Conservation (phyloP, 2,113 vertebrate genomes). For the Bos javanicus region DNA sequence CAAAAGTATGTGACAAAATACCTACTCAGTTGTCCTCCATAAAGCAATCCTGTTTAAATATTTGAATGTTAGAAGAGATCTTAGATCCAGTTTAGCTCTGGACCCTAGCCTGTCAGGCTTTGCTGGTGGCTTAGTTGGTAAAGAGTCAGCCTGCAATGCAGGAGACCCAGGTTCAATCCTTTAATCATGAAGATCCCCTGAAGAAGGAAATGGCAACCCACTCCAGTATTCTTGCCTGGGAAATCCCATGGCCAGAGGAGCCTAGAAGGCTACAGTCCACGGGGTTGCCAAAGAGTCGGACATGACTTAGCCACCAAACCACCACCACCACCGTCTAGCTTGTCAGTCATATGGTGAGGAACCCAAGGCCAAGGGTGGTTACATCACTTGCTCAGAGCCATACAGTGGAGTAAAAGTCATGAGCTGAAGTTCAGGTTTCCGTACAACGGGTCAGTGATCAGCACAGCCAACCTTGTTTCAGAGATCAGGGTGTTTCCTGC, state of each 20-base stretch:
- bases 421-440: background rate
- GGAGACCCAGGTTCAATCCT: background rate
- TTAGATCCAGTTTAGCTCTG: background rate
- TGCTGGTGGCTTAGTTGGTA: background rate
- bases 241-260: background rate
- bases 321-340: background rate
- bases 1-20: background rate
- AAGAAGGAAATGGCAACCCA: background rate
- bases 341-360: background rate
- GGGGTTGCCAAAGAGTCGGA: background rate
- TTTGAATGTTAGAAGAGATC: background rate
- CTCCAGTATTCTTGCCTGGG: background rate
- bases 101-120: background rate
- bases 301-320: background rate
- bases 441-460: too few species aligned
- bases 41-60: background rate
- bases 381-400: background rate
- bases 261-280: background rate
- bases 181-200: background rate
- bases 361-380: background rate
- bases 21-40: background rate
- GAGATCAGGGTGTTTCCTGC: background rate
- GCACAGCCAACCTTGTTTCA: background rate
- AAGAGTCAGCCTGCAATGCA: background rate
- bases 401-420: accelerated